Percentiles rank a stretch among this genome's conserved stretches.
These are phyloP conservation scores for Stramonita haemastoma DNA, from an alignment of 2,888 invertebrate genomes.

Conservation along the genomic window DNA sequence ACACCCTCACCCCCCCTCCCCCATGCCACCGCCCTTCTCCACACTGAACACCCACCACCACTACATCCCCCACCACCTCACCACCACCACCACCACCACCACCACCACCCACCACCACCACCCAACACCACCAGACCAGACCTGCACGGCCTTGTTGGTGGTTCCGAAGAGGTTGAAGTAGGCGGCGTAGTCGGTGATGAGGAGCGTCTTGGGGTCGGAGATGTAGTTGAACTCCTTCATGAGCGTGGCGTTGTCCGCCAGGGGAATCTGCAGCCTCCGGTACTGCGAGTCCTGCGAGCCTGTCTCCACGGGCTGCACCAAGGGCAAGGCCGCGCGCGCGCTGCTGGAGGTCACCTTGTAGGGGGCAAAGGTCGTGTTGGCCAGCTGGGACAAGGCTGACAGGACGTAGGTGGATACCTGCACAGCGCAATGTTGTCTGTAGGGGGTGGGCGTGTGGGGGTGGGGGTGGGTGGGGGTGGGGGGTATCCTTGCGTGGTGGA, in stretches of 20 bases:
- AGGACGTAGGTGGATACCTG: conserved; percentile 62
- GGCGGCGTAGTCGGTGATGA: not conserved
- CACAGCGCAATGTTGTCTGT: too few relatives aligned
- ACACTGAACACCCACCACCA: not conserved
- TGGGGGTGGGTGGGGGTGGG: too few relatives aligned
- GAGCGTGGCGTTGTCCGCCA: not conserved
- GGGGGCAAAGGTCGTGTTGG: conserved; percentile 57
- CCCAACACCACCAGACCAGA: not conserved
- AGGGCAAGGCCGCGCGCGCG: conserved; percentile 21
- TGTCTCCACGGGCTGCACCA: not conserved
- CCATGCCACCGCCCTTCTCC: not conserved
- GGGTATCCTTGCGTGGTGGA: too few relatives aligned
- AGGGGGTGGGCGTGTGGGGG: too few relatives aligned
- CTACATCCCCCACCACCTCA: not conserved
- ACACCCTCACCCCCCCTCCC: not conserved
- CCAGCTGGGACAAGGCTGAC: conserved; percentile 52
- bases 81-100: not conserved
- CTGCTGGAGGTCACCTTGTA: not conserved
- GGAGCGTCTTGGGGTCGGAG: not conserved
- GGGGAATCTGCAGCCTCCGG: not conserved
- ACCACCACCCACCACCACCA: not conserved
- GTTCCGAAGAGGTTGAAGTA: conserved; percentile 24
- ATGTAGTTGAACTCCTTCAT: conserved; percentile 8
- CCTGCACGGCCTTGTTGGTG: conserved; percentile 25
- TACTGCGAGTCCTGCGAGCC: conserved; percentile 4